A percentile compares a stretch with the other conserved stretches of the same genome.
phyloP scores from a whole-genome alignment of 2,797 vertebrate genomes.

The Mus minutoides region DNA sequence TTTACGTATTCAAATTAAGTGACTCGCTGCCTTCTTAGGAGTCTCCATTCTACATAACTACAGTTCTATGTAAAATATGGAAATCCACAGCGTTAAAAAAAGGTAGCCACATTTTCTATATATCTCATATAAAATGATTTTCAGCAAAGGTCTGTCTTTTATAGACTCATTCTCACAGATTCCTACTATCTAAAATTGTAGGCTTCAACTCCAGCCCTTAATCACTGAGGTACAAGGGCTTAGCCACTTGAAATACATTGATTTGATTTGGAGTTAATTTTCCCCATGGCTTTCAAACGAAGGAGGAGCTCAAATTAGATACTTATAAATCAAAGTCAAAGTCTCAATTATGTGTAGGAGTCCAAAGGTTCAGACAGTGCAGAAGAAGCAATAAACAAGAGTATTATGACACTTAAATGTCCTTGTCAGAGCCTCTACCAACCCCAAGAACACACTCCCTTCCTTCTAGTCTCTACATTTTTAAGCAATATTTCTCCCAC shows the following conservation, averaged over 20 bases:
- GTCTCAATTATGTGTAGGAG: constrained; percentile 1
- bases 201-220: background rate
- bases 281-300: constrained; percentile 52
- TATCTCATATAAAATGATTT: background rate
- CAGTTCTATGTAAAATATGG: background rate
- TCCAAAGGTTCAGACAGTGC: background rate
- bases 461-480: background rate
- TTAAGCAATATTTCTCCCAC: background rate
- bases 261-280: constrained; percentile 57
- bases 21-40: background rate
- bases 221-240: background rate
- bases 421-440: background rate
- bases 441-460: background rate
- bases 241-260: constrained; percentile 34
- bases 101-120: background rate
- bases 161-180: background rate
- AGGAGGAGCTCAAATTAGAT: constrained; percentile 5
- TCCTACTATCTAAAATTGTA: background rate
- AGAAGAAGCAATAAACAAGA: constrained; percentile 3
- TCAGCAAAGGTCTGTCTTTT: background rate
- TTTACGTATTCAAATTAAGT: background rate
- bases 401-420: background rate
- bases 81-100: background rate
- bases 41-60: background rate
- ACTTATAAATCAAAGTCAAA: constrained; percentile 49